Evolutionary conservation across 2,888 invertebrate genomes (phyloP), one percentile per base, ranked within the genome.

Genomic region (Metalampra italica): DNA sequence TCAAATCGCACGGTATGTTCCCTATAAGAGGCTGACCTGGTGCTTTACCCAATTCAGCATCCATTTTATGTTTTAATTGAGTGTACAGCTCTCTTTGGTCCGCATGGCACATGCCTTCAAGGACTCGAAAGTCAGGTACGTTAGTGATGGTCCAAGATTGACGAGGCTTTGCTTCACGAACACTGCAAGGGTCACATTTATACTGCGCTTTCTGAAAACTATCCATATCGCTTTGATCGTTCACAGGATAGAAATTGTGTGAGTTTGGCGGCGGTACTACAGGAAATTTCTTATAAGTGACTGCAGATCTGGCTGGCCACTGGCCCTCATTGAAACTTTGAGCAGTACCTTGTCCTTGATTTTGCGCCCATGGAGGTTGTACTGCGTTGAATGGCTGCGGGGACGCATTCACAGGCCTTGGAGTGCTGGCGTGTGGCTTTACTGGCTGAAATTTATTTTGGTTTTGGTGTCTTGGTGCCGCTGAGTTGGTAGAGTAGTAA

Each of bases 101-200:
- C 1, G 81, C 73, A 43, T 84, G 84, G 53, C 85, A 86, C 71
- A 85, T 78, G 7, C 78, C 75, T 64, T 89, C 89, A 29, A 88
- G 65, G 46, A 78, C 68, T 49, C 89, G 68, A 61, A 86, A 84
- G 55, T 88, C 89, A 9, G 87, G 78, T 29, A 85, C 74, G 52
- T 86, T 89, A 11, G 87, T 86, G 11, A 89, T 89, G 32, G 89
- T 89, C 89, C 89, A 89, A n/a, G 89, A 89, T 54, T 89, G 89
- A 4, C 89, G 76, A 15, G 86, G 82, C 52, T 89, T 89, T 7
- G 88, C 60, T 70, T 89, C 89, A 7, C 88, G 80, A 9, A 80
- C 65, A 45, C 63, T 76, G 48, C 83, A 83, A 0, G 85, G 81
- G 51, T 89, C 89, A 61, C 78, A 86, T 67, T 88, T 88, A 51